Percentiles rank a stretch among this genome's conserved stretches.
Conservation (phyloP, 1,140 invertebrate species). For the Brachionus angularis region DNA sequence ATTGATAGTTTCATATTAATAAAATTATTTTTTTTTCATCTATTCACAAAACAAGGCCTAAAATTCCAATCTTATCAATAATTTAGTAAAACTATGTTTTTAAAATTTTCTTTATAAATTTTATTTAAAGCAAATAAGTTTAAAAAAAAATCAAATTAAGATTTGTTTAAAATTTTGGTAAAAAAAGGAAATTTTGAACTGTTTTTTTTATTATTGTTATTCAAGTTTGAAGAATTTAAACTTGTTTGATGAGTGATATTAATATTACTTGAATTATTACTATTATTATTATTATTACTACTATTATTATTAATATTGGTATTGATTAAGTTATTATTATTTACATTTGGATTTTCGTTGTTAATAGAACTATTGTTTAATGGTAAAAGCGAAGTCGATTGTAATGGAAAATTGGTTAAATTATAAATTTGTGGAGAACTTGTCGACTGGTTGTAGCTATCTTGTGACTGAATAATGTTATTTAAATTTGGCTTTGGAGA, state of each 20-base stretch:
- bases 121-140: too few species aligned
- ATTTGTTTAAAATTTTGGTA: slow-evolving; percentile 30
- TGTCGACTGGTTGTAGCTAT: neutral
- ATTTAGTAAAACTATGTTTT: too few species aligned
- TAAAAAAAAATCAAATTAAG: too few species aligned
- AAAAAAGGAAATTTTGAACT: slow-evolving; percentile 22
- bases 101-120: too few species aligned
- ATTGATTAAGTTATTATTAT: neutral
- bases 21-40: too few species aligned
- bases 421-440: slow-evolving; percentile 6
- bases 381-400: neutral
- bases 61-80: too few species aligned
- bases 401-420: neutral
- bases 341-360: too few species aligned
- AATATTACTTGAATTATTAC: neutral
- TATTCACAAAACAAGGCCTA: too few species aligned
- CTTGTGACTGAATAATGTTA: neutral
- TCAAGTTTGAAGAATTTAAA: too few species aligned
- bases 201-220: slow-evolving; percentile 2
- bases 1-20: too few species aligned
- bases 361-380: too few species aligned
- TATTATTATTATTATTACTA: neutral
- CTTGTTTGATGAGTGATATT: neutral
- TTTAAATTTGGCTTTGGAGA: slow-evolving; percentile 7
- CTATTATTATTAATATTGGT: neutral